These are phyloP conservation scores for Cairina moschata DNA, from an alignment of 2,113 vertebrate species.

Conservation along the genomic window DNA sequence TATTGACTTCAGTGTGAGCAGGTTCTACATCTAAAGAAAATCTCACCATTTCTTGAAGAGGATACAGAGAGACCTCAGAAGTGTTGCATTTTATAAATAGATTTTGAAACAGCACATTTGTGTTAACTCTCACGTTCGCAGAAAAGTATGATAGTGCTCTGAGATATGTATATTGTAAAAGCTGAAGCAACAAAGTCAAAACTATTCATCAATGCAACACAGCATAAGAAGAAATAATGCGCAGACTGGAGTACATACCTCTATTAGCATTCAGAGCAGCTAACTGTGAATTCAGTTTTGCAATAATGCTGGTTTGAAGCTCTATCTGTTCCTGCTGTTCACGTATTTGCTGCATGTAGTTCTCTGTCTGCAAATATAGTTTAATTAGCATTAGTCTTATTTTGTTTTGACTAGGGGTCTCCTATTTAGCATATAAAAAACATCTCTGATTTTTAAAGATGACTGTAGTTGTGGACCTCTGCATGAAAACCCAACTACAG, in stretches of 20 bases:
- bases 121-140: constrained; percentile 55
- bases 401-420: constrained; percentile 26
- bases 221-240: constrained; percentile 38
- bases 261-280: constrained; percentile 73
- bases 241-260: constrained; percentile 73
- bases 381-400: constrained; percentile 66
- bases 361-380: constrained; percentile 87
- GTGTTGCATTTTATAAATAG: constrained; percentile 63
- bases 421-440: constrained; percentile 16
- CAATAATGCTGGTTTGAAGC: constrained; percentile 86
- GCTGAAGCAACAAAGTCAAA: constrained; percentile 48
- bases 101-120: constrained; percentile 52
- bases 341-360: constrained; percentile 87
- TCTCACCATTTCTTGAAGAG: constrained; percentile 34
- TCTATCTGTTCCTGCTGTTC: constrained; percentile 90
- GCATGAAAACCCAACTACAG: neutral
- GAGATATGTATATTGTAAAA: constrained; percentile 55
- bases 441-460: neutral
- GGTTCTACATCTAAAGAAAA: constrained; percentile 41
- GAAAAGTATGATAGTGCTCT: constrained; percentile 36
- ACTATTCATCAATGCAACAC: constrained; percentile 44
- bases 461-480: neutral
- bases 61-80: constrained; percentile 48
- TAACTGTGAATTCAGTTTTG: constrained; percentile 81
- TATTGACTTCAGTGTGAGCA: constrained; percentile 16